Percentiles rank a stretch among this genome's conserved stretches.
Evolutionary conservation across 2,797 vertebrate species (phyloP).

Genomic region (Lepus townsendii): DNA sequence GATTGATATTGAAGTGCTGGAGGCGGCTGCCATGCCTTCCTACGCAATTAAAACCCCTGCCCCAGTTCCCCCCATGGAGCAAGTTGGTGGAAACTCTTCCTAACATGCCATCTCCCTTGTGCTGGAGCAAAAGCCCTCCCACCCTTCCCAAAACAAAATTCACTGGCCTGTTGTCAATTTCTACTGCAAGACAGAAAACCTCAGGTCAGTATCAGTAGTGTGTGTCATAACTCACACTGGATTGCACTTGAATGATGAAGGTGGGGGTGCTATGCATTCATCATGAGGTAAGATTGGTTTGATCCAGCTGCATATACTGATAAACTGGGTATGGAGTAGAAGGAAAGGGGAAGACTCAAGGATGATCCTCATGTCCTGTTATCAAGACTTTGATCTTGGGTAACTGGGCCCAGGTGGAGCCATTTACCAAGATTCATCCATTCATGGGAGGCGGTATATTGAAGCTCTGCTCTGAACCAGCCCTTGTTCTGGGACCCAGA

Average conservation of each 20-base stretch:
- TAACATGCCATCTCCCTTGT: too few relatives aligned
- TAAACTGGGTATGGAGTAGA: not conserved
- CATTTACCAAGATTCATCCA: not conserved
- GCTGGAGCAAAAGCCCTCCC: too few relatives aligned
- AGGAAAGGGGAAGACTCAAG: not conserved
- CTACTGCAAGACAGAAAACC: too few relatives aligned
- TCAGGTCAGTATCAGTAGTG: too few relatives aligned
- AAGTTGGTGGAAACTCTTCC: too few relatives aligned
- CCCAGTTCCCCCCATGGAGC: too few relatives aligned
- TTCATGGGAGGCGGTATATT: rapidly evolving
- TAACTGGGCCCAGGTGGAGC: not conserved
- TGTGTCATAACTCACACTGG: not conserved
- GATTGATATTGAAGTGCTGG: not conserved
- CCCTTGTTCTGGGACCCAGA: not conserved
- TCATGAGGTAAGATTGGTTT: not conserved
- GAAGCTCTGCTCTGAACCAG: rapidly evolving
- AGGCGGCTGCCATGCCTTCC: too few relatives aligned
- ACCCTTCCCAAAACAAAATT: too few relatives aligned
- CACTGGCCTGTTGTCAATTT: too few relatives aligned
- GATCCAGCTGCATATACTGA: not conserved
- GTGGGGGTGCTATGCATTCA: not conserved
- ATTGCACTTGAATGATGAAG: not conserved
- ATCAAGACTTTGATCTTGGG: not conserved
- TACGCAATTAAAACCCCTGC: too few relatives aligned
- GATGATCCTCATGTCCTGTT: too few relatives aligned